These are phyloP conservation scores for Carlito syrichta DNA, from an alignment of 2,113 vertebrate genomes.

Conservation along the genomic window DNA sequence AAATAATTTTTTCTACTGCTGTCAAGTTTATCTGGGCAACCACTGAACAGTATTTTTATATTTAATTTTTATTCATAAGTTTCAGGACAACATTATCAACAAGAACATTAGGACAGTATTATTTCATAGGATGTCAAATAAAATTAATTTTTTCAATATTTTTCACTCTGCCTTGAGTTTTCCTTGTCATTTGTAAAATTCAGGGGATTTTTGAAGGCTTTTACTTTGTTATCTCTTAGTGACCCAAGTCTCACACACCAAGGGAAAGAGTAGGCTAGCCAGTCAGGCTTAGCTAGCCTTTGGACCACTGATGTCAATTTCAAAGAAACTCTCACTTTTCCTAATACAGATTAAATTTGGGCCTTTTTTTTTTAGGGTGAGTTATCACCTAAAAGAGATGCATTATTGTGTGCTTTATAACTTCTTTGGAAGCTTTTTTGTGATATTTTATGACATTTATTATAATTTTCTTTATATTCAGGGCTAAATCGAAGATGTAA, in stretches of 20 bases:
- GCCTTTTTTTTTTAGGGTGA: background rate
- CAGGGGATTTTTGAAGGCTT: background rate
- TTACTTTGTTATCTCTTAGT: background rate
- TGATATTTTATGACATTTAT: background rate
- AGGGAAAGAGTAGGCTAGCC: background rate
- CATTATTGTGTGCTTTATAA: background rate
- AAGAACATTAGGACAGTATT: background rate
- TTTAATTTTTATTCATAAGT: background rate
- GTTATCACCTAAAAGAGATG: background rate
- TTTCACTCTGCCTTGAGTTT: background rate
- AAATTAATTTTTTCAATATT: background rate
- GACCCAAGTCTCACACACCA: background rate
- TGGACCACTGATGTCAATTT: background rate
- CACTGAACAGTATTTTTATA: background rate
- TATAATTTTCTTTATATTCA: background rate
- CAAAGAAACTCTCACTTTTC: background rate
- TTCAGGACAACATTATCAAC: background rate
- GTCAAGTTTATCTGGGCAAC: background rate
- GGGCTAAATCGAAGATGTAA: background rate
- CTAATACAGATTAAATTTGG: background rate
- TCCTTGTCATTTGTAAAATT: background rate
- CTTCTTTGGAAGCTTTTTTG: background rate
- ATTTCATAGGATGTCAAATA: background rate
- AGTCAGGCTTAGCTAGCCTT: background rate
- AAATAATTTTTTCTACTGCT: background rate